phyloP scores from a whole-genome alignment of 2,888 invertebrate genomes.

The Melieria omissa region DNA sequence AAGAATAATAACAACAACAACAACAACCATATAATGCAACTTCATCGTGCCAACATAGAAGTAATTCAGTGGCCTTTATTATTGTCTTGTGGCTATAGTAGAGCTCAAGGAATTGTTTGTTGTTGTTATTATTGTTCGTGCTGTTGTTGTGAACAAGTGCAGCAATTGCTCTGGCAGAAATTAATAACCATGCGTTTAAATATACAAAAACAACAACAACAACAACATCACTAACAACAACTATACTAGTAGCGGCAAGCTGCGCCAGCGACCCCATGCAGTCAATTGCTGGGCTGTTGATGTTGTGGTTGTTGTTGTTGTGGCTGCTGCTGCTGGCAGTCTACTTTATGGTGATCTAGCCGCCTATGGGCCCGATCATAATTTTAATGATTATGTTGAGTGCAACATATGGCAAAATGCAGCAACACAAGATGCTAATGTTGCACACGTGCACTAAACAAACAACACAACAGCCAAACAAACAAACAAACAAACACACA shows the following conservation, averaged over 20 bases:
- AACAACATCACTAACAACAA: too few relatives aligned
- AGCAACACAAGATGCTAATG: slow-evolving; percentile 14
- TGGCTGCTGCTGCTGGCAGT: slow-evolving; percentile 23
- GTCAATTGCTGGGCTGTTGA: background rate
- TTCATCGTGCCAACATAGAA: too few relatives aligned
- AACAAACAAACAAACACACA: background rate
- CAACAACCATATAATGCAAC: too few relatives aligned
- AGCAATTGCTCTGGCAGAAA: too few relatives aligned
- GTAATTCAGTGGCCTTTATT: too few relatives aligned
- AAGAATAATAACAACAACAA: too few relatives aligned
- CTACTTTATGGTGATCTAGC: slow-evolving; percentile 5
- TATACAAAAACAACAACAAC: too few relatives aligned
- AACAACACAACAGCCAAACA: slow-evolving; percentile 25
- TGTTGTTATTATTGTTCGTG: slow-evolving; percentile 7
- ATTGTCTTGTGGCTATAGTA: too few relatives aligned
- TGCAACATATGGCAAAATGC: slow-evolving; percentile 7
- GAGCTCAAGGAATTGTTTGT: background rate
- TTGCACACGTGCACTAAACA: slow-evolving; percentile 33
- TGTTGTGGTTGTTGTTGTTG: slow-evolving; percentile 18
- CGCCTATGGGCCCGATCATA: slow-evolving; percentile 12
- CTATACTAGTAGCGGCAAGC: background rate
- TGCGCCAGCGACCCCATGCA: background rate
- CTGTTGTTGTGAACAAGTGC: slow-evolving; percentile 1
- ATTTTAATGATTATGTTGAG: slow-evolving; percentile 23
- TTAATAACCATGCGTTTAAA: too few relatives aligned